phyloP scores from a whole-genome alignment of 2,113 vertebrate species.

The Pelecanoides urinatrix region DNA sequence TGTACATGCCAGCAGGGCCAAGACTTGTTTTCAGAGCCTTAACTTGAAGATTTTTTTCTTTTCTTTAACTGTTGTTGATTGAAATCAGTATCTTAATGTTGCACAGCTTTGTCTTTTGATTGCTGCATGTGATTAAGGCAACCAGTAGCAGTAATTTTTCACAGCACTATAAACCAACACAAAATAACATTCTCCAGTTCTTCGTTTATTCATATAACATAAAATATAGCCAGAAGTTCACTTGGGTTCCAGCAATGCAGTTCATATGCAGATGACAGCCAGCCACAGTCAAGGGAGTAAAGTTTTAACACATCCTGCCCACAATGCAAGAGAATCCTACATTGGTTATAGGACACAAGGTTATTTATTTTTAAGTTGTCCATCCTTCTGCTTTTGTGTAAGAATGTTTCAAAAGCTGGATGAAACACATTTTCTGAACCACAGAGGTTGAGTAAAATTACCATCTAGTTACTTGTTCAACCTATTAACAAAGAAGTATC shows the following conservation, averaged over 20 bases:
- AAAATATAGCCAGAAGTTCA: not conserved
- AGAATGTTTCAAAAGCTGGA: not conserved
- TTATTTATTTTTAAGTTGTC: not conserved
- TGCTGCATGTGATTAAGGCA: not conserved
- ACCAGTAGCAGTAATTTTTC: not conserved
- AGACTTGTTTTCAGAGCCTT: not conserved
- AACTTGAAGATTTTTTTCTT: not conserved
- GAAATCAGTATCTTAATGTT: not conserved
- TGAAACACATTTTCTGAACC: not conserved
- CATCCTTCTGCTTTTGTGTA: not conserved
- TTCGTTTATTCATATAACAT: not conserved
- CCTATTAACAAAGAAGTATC: not conserved
- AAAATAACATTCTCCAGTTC: not conserved
- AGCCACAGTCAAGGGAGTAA: not conserved
- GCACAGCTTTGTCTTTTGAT: not conserved
- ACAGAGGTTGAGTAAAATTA: not conserved
- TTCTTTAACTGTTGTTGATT: not conserved
- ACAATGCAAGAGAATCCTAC: accelerated
- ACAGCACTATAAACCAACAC: not conserved
- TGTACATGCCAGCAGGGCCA: not conserved
- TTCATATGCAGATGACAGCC: not conserved
- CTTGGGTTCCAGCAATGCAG: not conserved
- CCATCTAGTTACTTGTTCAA: not conserved
- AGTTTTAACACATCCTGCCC: not conserved
- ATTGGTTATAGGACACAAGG: not conserved